Evolutionary conservation across 2,113 vertebrate genomes (phyloP).

Genomic region (Notiomystis cincta): DNA sequence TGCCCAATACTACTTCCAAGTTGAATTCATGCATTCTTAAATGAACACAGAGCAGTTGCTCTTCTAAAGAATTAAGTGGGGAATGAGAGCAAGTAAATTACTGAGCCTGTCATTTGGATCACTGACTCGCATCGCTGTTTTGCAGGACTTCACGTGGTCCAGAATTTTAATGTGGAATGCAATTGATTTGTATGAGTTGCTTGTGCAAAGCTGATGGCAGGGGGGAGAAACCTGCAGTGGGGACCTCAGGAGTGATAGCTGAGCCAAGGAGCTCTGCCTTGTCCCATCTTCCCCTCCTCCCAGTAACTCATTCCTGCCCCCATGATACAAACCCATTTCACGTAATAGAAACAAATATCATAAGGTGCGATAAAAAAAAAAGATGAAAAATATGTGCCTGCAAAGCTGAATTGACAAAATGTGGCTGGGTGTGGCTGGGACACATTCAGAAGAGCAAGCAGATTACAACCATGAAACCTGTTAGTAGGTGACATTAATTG

Average conservation of each 20-base stretch:
- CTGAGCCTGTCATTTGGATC: conserved; percentile 55
- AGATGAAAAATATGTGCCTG: conserved; percentile 47
- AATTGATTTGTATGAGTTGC: conserved; percentile 59
- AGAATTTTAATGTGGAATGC: conserved; percentile 54
- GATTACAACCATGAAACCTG: conserved; percentile 40
- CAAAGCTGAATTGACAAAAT: conserved; percentile 49
- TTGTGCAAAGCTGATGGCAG: conserved; percentile 26
- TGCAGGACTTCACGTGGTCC: conserved; percentile 40
- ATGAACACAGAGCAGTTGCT: conserved; percentile 45
- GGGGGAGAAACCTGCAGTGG: neutral
- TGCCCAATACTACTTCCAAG: conserved; percentile 18
- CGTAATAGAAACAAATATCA: neutral
- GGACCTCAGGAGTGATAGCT: neutral
- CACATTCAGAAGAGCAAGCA: conserved; percentile 57
- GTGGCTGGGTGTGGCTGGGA: conserved; percentile 35
- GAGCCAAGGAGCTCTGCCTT: neutral
- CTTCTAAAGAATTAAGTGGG: conserved; percentile 64
- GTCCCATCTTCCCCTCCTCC: neutral
- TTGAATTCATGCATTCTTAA: conserved; percentile 58
- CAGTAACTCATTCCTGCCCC: neutral
- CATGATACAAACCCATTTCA: neutral
- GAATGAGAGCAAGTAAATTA: conserved; percentile 68
- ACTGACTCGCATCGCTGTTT: conserved; percentile 58
- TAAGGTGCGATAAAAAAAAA: conserved; percentile 16
- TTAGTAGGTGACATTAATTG: conserved; percentile 74